A percentile compares a stretch with the other conserved stretches of the same genome.
These are phyloP conservation scores for Mareca penelope DNA, from an alignment of 2,797 vertebrate species.

Conservation along the genomic window DNA sequence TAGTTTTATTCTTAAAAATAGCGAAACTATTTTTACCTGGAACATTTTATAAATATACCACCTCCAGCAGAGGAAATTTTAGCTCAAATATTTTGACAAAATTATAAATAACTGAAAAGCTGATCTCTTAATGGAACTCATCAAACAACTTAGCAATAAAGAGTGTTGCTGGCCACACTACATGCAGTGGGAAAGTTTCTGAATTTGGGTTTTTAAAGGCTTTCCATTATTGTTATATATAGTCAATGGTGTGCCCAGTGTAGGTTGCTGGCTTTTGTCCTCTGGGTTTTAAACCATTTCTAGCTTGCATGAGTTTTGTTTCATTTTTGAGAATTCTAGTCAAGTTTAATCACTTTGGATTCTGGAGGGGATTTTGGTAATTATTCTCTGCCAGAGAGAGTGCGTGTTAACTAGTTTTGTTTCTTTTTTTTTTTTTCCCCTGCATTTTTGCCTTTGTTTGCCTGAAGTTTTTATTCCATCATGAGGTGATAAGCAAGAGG, in stretches of 20 bases:
- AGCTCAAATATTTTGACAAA: slow-evolving; percentile 53
- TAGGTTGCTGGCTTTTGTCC: not conserved
- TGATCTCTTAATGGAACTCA: not conserved
- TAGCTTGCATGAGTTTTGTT: not conserved
- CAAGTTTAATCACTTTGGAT: not conserved
- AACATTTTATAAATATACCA: slow-evolving; percentile 35
- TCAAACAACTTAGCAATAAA: not conserved
- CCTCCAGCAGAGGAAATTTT: slow-evolving; percentile 37
- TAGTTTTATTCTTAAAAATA: not conserved
- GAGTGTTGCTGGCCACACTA: not conserved
- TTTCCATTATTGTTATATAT: not conserved
- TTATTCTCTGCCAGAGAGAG: not conserved
- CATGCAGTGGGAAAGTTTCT: not conserved
- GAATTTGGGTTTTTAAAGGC: not conserved
- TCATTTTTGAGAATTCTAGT: not conserved
- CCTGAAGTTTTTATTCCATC: not conserved
- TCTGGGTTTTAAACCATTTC: not conserved
- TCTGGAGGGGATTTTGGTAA: not conserved
- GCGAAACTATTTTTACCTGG: slow-evolving; percentile 47
- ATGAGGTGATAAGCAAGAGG: not conserved
- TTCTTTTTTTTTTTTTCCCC: not conserved
- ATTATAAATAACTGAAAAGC: slow-evolving; percentile 29
- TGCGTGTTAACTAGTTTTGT: not conserved
- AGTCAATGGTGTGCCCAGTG: not conserved
- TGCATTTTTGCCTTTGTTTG: not conserved